These are phyloP conservation scores for Carpatolechia fugitivella DNA, from an alignment of 2,888 invertebrate genomes.

Conservation along the genomic window DNA sequence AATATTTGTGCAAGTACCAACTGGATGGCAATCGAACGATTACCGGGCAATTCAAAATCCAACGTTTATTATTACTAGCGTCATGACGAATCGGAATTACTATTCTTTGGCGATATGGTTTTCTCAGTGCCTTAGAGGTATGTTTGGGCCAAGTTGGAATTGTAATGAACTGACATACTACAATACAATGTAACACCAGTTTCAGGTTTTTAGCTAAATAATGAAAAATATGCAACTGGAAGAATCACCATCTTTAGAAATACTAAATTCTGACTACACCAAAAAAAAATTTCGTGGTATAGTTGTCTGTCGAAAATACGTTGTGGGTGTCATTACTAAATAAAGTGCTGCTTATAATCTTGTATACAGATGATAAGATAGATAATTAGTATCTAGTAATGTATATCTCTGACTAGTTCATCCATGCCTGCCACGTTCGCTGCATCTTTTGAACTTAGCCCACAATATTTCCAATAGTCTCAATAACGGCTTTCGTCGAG, in stretches of 20 bases:
- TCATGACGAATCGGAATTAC: slow-evolving; percentile 60
- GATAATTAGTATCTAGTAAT: background rate
- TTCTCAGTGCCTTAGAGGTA: slow-evolving; percentile 30
- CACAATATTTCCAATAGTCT: slow-evolving; percentile 17
- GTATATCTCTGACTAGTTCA: background rate
- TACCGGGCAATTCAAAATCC: slow-evolving; percentile 41
- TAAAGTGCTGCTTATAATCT: too few species aligned
- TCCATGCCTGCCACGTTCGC: background rate
- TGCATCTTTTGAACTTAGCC: background rate
- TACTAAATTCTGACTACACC: too few species aligned
- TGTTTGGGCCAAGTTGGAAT: slow-evolving; percentile 32
- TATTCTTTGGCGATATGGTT: slow-evolving; percentile 41
- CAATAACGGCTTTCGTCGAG: slow-evolving; percentile 53
- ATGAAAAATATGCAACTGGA: too few species aligned
- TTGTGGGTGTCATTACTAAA: too few species aligned
- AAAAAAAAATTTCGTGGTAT: too few species aligned
- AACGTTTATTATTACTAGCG: slow-evolving; percentile 46
- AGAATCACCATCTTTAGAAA: too few species aligned
- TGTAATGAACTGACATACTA: background rate
- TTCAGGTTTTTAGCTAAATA: too few species aligned
- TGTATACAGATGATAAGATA: too few species aligned
- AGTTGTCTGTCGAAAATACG: too few species aligned
- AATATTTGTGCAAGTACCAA: slow-evolving; percentile 45
- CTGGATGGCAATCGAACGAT: slow-evolving; percentile 30
- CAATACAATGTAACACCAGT: too few species aligned